These are phyloP conservation scores for Echinometra lucunter DNA, from an alignment of 53 echinoderm and acorn worm genomes.

Conservation along the genomic window DNA sequence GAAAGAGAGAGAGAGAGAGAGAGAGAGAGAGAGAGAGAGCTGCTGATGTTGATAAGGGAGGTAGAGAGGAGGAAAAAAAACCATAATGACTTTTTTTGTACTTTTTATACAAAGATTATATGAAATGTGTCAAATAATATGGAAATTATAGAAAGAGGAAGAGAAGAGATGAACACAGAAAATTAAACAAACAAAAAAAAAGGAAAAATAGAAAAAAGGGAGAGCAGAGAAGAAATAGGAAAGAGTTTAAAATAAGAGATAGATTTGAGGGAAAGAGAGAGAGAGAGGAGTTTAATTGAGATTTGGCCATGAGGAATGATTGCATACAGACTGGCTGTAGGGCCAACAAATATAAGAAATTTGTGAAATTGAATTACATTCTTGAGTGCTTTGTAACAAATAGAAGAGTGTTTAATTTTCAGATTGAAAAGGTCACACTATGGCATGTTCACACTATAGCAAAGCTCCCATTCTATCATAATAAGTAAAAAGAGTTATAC, in stretches of 20 bases:
- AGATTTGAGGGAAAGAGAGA: neutral
- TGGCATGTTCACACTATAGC: neutral
- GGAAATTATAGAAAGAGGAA: neutral
- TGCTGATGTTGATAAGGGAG: too few relatives aligned
- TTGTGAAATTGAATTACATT: constrained; percentile 12
- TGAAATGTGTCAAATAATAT: too few relatives aligned
- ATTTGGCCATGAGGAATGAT: neutral
- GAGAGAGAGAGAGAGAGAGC: too few relatives aligned
- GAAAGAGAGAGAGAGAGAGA: too few relatives aligned
- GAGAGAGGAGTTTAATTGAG: neutral
- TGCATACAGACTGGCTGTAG: neutral
- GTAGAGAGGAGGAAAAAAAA: too few relatives aligned
- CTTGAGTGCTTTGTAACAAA: constrained; percentile 36
- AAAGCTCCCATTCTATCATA: neutral
- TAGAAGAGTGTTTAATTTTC: constrained; percentile 17
- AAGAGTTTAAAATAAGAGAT: neutral
- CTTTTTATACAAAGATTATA: too few relatives aligned
- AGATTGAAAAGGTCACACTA: constrained; percentile 2
- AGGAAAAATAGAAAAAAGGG: neutral
- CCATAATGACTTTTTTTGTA: too few relatives aligned
- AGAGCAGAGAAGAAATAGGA: neutral
- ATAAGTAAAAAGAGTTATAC: too few relatives aligned
- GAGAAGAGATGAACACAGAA: neutral
- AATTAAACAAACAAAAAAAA: neutral
- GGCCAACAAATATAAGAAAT: neutral